These are phyloP conservation scores for Chaetodon trifascialis DNA, from an alignment of 2,113 vertebrate species.

Conservation along the genomic window DNA sequence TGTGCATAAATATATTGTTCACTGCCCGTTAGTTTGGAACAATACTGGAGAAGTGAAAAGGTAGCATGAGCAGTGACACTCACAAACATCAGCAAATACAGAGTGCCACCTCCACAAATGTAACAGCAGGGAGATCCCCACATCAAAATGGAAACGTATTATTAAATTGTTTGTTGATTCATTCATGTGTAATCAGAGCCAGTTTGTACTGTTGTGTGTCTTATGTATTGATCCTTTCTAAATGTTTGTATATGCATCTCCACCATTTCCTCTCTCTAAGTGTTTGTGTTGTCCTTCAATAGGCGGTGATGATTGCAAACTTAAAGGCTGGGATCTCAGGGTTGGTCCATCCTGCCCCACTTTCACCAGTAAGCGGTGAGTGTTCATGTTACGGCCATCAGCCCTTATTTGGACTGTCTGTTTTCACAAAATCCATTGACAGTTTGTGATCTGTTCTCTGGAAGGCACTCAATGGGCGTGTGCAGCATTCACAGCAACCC, in stretches of 20 bases:
- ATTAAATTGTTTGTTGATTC: no score
- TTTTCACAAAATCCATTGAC: neutral
- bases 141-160: no score
- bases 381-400: neutral
- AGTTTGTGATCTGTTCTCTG: constrained; percentile 7
- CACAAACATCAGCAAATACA: no score
- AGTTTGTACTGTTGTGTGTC: neutral
- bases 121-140: no score
- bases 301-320: constrained; percentile 96
- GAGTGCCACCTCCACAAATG: no score
- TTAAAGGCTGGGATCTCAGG: constrained; percentile 94
- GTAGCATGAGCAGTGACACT: no score
- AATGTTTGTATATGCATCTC: neutral
- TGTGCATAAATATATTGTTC: no score
- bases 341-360: constrained; percentile 71
- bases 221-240: neutral
- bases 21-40: no score
- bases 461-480: constrained; percentile 94
- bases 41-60: no score
- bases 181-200: no score
- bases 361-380: constrained; percentile 90
- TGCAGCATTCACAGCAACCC: constrained; percentile 96
- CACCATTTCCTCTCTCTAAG: neutral
- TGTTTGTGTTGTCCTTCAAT: constrained; percentile 6
- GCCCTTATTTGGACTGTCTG: neutral